Conservation (phyloP, 2,888 invertebrate species). For the Stenodera caucasica region DNA sequence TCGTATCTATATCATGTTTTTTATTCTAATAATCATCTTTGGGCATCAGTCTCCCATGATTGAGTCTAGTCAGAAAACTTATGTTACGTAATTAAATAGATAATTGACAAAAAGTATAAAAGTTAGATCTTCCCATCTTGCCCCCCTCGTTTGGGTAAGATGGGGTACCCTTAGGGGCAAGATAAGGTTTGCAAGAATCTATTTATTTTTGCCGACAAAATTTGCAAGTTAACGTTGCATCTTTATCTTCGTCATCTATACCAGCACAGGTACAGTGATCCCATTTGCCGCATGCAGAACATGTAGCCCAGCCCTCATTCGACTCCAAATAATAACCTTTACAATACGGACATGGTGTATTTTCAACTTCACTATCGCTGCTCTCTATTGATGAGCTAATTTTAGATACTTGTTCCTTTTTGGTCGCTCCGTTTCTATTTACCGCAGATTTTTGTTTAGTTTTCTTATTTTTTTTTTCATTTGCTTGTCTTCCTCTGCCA, state of each 20-base stretch:
- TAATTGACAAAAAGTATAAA: too few species aligned
- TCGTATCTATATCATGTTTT: too few species aligned
- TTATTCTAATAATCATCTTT: too few species aligned
- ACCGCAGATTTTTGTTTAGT: too few species aligned
- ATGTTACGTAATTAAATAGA: too few species aligned
- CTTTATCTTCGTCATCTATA: constrained; percentile 15
- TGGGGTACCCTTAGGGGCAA: constrained; percentile 17
- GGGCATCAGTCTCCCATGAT: too few species aligned
- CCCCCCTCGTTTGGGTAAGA: constrained; percentile 15
- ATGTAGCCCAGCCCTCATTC: constrained; percentile 13
- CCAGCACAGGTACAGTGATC: constrained; percentile 19
- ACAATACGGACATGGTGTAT: constrained; percentile 9
- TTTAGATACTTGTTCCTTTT: too few species aligned
- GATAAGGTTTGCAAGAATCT: constrained; percentile 9
- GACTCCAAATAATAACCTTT: constrained; percentile 8
- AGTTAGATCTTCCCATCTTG: constrained; percentile 5
- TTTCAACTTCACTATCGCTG: constrained; percentile 7
- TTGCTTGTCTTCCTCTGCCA: too few species aligned
- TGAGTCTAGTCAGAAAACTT: too few species aligned
- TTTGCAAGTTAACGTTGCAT: constrained; percentile 14
- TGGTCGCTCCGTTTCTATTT: too few species aligned
- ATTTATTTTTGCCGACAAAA: constrained; percentile 3
- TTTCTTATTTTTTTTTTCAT: too few species aligned
- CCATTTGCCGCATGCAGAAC: constrained; percentile 16
- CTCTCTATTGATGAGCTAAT: constrained; percentile 5